Base-by-base conservation (phyloP, 2,113 vertebrate genomes). In the Gallinago undulata region DNA sequence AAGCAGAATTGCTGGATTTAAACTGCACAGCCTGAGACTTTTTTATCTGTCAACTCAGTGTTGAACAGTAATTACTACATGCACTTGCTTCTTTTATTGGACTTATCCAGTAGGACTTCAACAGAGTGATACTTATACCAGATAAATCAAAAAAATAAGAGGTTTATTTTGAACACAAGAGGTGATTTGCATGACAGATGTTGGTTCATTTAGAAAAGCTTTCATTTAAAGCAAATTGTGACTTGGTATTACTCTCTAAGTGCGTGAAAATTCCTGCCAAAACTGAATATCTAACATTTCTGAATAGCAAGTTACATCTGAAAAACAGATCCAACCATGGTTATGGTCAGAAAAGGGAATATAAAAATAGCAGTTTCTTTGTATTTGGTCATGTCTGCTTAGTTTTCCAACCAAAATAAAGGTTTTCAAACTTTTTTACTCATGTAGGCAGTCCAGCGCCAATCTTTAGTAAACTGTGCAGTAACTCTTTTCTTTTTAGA, bases 351-450 rank as follows among this genome's bases (percentile, higher is more conserved):
- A 95, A 96, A 93, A 92, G 6, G 66, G 31, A 92, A 84, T 43
- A 84, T 39, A 93, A 95, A 92, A 93, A 92, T 89, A 97, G 39
- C 13, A 79, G 47, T 68, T 95, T 91, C 53, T 53, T 60, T 47
- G 84, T 93, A 85, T 93, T 97, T 94, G 92, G 95, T 97, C 96
- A 93, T 92, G 96, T 97, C 96, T 96, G 84, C 84, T 94, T 92
- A 76, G 69, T 93, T 96, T 95, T 96, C 96, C 96, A 97, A 97
- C 41, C 80, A 96, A 96, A 97, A 97, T 92, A 97, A 87, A 45
- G 4, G 51, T 90, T 92, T 95, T 51, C 21, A 70, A 84, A 89
- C n/a, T 53, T 75, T 84, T 75, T 92, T 57, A 72, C 30, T 77
- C 62, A 15, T 89, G 57, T 84, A 79, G 59, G 53, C 43, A 76